Percentiles rank a stretch among this genome's conserved stretches.
Conservation (phyloP, 2,888 invertebrate species). For the Cerastoderma edule region DNA sequence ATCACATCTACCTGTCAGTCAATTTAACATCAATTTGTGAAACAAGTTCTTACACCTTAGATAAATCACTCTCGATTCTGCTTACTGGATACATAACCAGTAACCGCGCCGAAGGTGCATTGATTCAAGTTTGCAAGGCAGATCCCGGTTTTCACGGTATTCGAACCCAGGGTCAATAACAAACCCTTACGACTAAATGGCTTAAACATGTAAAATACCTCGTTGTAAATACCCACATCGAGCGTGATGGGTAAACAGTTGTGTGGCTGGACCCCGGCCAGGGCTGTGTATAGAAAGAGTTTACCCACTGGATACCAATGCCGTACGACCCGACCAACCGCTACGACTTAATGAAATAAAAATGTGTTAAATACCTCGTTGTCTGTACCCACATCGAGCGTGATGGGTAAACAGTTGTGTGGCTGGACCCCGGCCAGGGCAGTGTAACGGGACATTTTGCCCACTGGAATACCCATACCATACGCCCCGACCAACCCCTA, state of each 20-base stretch:
- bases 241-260: constrained; percentile 97
- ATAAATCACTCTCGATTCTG: too few relatives aligned
- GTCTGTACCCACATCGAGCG: constrained; percentile 97
- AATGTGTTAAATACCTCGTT: constrained; percentile 87
- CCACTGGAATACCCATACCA: constrained; percentile 99
- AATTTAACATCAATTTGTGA: too few relatives aligned
- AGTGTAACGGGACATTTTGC: constrained; percentile 98
- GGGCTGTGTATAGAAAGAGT: constrained; percentile 96
- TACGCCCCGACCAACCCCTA: too few relatives aligned
- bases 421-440: constrained; percentile 98
- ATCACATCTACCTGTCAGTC: too few relatives aligned
- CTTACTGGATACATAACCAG: too few relatives aligned
- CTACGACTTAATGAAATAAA: too few relatives aligned
- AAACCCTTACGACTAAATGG: too few relatives aligned
- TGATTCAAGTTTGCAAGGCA: too few relatives aligned
- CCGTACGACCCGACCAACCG: constrained; percentile 99
- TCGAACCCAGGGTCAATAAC: too few relatives aligned
- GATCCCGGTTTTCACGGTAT: too few relatives aligned
- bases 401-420: constrained; percentile 96
- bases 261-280: constrained; percentile 97
- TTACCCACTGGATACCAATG: constrained; percentile 99
- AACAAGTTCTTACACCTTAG: too few relatives aligned
- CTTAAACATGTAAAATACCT: constrained; percentile 86
- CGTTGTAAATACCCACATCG: constrained; percentile 96
- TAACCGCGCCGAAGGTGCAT: too few relatives aligned